phyloP scores from a whole-genome alignment of 2,797 vertebrate genomes.

The Coracias cyanogaster region DNA sequence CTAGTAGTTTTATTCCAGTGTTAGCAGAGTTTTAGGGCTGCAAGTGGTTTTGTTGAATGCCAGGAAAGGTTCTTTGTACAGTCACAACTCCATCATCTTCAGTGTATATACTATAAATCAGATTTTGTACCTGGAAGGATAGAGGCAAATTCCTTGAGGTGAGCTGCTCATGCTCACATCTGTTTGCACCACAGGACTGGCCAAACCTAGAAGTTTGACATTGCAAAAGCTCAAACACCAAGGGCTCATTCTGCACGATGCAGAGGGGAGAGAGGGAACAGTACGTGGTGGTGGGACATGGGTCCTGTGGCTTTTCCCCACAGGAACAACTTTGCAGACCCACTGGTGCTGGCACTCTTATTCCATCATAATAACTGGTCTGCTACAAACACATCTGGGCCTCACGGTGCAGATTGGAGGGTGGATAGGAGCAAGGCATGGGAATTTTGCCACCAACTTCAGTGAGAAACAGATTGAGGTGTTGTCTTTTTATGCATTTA shows the following conservation, averaged over 20 bases:
- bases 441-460: not conserved
- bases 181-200: not conserved
- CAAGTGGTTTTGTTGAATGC: not conserved
- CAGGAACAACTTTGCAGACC: not conserved
- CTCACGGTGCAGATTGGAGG: not conserved
- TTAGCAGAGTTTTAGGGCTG: not conserved
- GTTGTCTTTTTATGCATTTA: slow-evolving; percentile 4
- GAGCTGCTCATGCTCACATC: not conserved
- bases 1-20: not conserved
- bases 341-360: not conserved
- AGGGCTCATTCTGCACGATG: not conserved
- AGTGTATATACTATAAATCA: not conserved
- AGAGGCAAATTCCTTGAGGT: not conserved
- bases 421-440: not conserved
- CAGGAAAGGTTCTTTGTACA: not conserved
- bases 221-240: not conserved
- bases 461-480: not conserved
- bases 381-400: slow-evolving; percentile 13
- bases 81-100: not conserved
- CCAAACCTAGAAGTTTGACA: not conserved
- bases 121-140: not conserved
- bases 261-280: not conserved
- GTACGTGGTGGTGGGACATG: accelerated
- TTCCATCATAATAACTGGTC: not conserved
- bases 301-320: not conserved